Percentiles rank a stretch among this genome's conserved stretches.
phyloP scores from a whole-genome alignment of 1,140 invertebrate species.

The Triops cancriformis region DNA sequence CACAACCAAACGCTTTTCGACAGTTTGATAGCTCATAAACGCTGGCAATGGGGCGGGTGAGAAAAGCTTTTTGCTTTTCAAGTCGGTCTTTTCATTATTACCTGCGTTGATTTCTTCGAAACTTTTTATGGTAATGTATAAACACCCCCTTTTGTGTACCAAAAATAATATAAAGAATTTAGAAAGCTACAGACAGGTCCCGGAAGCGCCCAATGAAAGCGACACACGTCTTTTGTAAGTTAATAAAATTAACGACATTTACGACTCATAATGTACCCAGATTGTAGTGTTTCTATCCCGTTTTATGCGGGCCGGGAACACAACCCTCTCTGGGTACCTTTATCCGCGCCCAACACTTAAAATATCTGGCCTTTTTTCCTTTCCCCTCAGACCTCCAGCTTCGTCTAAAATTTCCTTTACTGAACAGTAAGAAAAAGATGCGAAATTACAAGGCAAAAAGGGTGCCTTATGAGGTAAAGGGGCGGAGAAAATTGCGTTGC shows the following conservation, averaged over 20 bases:
- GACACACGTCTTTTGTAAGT: conserved; percentile 9
- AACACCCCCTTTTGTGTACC: too few relatives aligned
- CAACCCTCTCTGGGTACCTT: background rate
- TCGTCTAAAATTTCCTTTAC: background rate
- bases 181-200: background rate
- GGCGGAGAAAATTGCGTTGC: background rate
- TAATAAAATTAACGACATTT: conserved; percentile 4
- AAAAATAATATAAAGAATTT: too few relatives aligned
- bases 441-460: background rate
- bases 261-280: conserved; percentile 4
- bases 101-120: background rate
- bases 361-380: background rate
- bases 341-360: background rate
- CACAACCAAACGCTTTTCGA: background rate
- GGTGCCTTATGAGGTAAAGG: background rate
- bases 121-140: background rate
- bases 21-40: conserved; percentile 2
- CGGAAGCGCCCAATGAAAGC: background rate
- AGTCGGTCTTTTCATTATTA: background rate
- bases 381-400: background rate
- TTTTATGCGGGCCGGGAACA: background rate
- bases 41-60: background rate
- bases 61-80: background rate
- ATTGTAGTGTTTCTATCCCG: background rate
- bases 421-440: background rate